phyloP scores from a whole-genome alignment of 2,888 invertebrate genomes.

The Drepana falcataria region DNA sequence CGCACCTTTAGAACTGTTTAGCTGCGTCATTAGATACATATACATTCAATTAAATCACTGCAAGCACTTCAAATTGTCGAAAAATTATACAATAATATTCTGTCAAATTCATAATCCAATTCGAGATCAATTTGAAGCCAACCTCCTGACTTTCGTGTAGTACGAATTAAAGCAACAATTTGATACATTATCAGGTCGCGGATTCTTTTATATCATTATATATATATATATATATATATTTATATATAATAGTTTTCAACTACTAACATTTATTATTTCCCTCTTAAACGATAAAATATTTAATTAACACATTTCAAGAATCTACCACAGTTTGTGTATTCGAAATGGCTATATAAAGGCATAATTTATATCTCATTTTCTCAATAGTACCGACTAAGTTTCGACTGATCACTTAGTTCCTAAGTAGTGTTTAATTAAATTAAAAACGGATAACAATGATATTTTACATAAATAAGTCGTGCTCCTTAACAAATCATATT shows the following conservation, averaged over 20 bases:
- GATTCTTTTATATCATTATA: constrained; percentile 18
- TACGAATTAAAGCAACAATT: constrained; percentile 64
- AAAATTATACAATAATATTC: constrained; percentile 26
- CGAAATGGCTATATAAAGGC: constrained; percentile 14
- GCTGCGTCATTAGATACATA: constrained; percentile 3
- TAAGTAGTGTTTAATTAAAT: constrained; percentile 21
- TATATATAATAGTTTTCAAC: constrained; percentile 24
- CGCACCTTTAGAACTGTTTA: not conserved
- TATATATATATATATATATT: constrained; percentile 17
- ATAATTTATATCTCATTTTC: constrained; percentile 3
- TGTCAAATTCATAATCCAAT: constrained; percentile 56
- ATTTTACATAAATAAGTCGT: not conserved
- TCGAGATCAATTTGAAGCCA: constrained; percentile 71
- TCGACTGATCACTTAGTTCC: constrained; percentile 8
- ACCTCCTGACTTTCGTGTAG: constrained; percentile 60
- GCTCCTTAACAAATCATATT: too few species aligned
- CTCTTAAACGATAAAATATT: constrained; percentile 16
- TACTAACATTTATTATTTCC: constrained; percentile 24
- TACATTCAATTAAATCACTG: constrained; percentile 6
- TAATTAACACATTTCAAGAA: constrained; percentile 20
- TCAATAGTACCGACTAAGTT: constrained; percentile 11
- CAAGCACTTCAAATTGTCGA: constrained; percentile 16
- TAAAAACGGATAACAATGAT: constrained; percentile 5
- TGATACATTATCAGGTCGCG: constrained; percentile 60
- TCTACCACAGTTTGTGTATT: constrained; percentile 14